A percentile compares a stretch with the other conserved stretches of the same genome.
Conservation (phyloP, 1,140 invertebrate genomes). For the Trachelipus rathkii region DNA sequence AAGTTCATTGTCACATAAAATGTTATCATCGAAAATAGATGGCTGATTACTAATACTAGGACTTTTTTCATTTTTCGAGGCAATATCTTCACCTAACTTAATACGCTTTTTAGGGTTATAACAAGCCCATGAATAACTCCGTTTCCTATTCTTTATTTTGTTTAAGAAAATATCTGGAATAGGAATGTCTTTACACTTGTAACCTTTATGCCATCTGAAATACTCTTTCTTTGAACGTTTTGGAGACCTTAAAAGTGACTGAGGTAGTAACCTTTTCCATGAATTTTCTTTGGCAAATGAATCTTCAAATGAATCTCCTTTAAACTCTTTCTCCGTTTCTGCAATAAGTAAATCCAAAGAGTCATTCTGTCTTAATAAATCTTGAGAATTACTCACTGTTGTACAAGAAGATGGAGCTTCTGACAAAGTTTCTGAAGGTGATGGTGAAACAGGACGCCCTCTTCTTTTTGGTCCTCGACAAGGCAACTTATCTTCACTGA, state of each 20-base stretch:
- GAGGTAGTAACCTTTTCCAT: neutral
- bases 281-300: neutral
- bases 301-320: slow-evolving; percentile 20
- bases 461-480: neutral
- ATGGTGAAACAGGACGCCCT: neutral
- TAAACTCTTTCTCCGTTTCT: neutral
- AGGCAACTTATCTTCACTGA: slow-evolving; percentile 7
- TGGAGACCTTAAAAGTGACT: neutral
- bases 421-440: neutral
- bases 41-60: slow-evolving; percentile 14
- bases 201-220: slow-evolving; percentile 19
- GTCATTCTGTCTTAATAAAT: neutral
- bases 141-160: neutral
- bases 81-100: neutral
- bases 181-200: neutral
- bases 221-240: neutral
- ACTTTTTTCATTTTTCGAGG: neutral
- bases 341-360: neutral
- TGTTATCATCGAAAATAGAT: slow-evolving; percentile 30
- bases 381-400: neutral
- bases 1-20: slow-evolving; percentile 29
- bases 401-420: neutral
- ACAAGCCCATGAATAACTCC: neutral
- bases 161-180: neutral
- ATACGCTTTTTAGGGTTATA: neutral